phyloP scores from a whole-genome alignment of 2,888 invertebrate genomes.

The Drosophila buzzatii region DNA sequence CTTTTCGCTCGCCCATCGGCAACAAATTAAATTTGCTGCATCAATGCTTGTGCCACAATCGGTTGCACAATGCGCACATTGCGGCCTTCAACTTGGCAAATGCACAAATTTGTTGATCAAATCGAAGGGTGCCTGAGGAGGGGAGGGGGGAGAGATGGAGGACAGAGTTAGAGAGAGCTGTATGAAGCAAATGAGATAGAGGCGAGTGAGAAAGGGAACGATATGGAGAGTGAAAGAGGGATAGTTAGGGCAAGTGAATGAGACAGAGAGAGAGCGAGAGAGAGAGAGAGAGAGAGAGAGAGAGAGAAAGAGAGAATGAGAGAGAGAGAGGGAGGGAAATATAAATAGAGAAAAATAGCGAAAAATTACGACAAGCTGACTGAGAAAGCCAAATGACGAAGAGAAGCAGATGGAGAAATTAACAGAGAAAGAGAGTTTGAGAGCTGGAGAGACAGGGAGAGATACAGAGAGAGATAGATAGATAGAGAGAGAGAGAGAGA shows the following conservation, averaged over 20 bases:
- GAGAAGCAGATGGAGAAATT: too few relatives aligned
- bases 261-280: too few relatives aligned
- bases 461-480: background rate
- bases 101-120: conserved; percentile 48
- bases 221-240: background rate
- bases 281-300: too few relatives aligned
- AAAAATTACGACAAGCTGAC: background rate
- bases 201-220: too few relatives aligned
- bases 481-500: background rate
- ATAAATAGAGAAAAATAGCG: background rate
- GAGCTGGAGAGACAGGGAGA: background rate
- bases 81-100: conserved; percentile 52
- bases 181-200: too few relatives aligned
- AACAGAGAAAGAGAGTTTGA: background rate
- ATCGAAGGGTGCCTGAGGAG: background rate
- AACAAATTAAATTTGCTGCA: conserved; percentile 61
- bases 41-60: conserved; percentile 48
- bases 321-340: background rate
- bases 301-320: background rate
- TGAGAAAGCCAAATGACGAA: too few relatives aligned
- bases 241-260: background rate
- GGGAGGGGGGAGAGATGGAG: too few relatives aligned
- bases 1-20: conserved; percentile 25
- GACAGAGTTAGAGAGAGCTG: too few relatives aligned
- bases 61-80: conserved; percentile 54